Base-by-base conservation (phyloP, 2,797 vertebrate genomes). In the Numenius phaeopus region DNA sequence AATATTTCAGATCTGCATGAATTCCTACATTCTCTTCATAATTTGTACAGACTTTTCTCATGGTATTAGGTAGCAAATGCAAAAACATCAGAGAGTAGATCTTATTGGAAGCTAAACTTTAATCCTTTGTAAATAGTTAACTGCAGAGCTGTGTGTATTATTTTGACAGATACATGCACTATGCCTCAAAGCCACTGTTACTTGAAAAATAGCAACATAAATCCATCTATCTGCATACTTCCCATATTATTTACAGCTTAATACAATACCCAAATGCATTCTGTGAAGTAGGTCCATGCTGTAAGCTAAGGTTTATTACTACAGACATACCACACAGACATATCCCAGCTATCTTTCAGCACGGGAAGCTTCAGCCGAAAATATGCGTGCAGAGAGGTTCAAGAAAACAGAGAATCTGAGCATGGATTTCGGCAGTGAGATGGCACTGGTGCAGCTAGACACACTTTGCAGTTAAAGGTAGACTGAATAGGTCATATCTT, bases 51-150 rank as follows among this genome's bases (percentile, higher is more conserved):
- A 67, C 75, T 87, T 90, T 91, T 86, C 58, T 91, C 69, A 11
- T 76, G 66, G 83, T 69, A 81, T 91, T 90, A 89, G 66, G 72
- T 39, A 95, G 85, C 12, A 91, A 95, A 91, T 65, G 69, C 29
- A 75, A 90, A 94, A 93, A 46, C 49, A 92, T 95, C 77, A 78
- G 75, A 92, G 57, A 87, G 78, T 85, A 85, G 90, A 87, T 97
- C 93, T 95, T 96, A 93, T 81, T 93, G 91, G 87, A 39, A 96
- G 86, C 81, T 97, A 92, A 95, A 93, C 64, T 94, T 93, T 92
- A 96, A 95, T 96, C 83, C 87, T 92, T 87, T 91, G 78, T 94
- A 96, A 96, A 92, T 73, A 95, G 90, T 94, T 95, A 94, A 97
- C 89, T 47, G 21, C 50, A 92, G 93, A 92, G 49, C 81, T 76